phyloP scores from a whole-genome alignment of 2,797 vertebrate genomes.

The Paedocypris micromegethes region DNA sequence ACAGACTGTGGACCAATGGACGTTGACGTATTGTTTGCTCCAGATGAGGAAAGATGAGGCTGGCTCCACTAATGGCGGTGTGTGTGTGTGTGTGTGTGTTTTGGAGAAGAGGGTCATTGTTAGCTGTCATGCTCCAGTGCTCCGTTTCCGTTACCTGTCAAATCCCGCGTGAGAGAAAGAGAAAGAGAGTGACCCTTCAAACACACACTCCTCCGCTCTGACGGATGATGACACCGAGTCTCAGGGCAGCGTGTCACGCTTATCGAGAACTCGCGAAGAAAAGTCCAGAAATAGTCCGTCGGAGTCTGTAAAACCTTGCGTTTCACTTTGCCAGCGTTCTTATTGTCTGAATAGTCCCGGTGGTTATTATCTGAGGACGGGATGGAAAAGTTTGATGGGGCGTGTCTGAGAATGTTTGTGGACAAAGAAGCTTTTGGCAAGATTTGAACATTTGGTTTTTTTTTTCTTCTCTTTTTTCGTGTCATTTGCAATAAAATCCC shows the following conservation, averaged over 20 bases:
- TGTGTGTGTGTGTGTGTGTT: slow-evolving; percentile 32
- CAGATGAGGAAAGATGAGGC: slow-evolving; percentile 11
- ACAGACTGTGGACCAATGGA: slow-evolving; percentile 20
- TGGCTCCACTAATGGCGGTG: slow-evolving; percentile 6
- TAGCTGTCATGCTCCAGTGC: slow-evolving; percentile 79
- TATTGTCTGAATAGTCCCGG: no score
- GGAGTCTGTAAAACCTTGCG: neutral
- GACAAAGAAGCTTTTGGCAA: no score
- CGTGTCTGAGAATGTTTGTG: no score
- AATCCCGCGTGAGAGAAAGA: slow-evolving; percentile 63
- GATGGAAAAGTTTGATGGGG: no score
- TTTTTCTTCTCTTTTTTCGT: no score
- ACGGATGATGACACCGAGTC: slow-evolving; percentile 40
- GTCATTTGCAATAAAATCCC: no score
- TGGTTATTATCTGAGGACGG: no score
- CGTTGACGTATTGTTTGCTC: slow-evolving; percentile 31
- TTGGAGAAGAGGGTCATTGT: slow-evolving; percentile 60
- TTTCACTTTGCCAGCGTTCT: neutral
- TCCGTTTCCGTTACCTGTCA: slow-evolving; percentile 86
- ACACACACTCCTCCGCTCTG: slow-evolving; percentile 50
- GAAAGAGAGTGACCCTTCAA: slow-evolving; percentile 53
- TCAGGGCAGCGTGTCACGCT: slow-evolving; percentile 31
- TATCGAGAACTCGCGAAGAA: slow-evolving; percentile 33
- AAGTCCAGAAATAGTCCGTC: slow-evolving; percentile 16
- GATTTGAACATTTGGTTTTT: no score